Percentiles rank a stretch among this genome's conserved stretches.
These are phyloP conservation scores for Phenacoccus solenopsis DNA, from an alignment of 1,140 invertebrate species.

Conservation along the genomic window DNA sequence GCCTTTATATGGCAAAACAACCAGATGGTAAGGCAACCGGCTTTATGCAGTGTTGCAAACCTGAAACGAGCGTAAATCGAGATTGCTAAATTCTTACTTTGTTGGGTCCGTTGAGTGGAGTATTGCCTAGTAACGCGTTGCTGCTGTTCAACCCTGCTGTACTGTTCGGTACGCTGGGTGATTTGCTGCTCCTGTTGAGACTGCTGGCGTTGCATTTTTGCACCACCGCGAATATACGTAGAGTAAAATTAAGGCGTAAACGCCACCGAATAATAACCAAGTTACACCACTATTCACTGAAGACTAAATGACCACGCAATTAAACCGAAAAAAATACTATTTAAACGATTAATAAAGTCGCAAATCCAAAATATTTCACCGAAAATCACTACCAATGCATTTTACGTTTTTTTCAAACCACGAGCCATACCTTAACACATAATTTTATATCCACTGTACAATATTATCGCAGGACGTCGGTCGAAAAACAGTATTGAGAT, in stretches of 20 bases:
- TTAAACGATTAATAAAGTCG: neutral
- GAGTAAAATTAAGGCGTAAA: neutral
- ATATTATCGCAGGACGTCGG: conserved; percentile 10
- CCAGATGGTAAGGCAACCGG: neutral
- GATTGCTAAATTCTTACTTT: neutral
- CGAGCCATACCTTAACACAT: neutral
- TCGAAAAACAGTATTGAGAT: conserved; percentile 11
- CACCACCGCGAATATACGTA: neutral
- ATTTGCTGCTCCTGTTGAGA: neutral
- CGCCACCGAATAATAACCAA: neutral
- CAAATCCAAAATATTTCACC: neutral
- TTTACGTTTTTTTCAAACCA: conserved; percentile 9
- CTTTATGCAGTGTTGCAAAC: neutral
- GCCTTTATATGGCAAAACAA: conserved; percentile 12
- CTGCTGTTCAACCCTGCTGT: conserved; percentile 6
- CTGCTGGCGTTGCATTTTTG: neutral
- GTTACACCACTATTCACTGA: neutral
- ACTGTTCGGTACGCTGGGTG: neutral
- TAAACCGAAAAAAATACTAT: neutral
- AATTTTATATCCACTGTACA: neutral
- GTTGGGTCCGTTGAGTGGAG: neutral
- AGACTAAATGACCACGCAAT: neutral
- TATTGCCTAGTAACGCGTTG: neutral
- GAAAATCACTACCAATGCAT: neutral
- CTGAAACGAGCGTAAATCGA: neutral